Evolutionary conservation across 2,888 invertebrate species (phyloP), one percentile per base, ranked within the genome.

Genomic region (Embidobia sp.): DNA sequence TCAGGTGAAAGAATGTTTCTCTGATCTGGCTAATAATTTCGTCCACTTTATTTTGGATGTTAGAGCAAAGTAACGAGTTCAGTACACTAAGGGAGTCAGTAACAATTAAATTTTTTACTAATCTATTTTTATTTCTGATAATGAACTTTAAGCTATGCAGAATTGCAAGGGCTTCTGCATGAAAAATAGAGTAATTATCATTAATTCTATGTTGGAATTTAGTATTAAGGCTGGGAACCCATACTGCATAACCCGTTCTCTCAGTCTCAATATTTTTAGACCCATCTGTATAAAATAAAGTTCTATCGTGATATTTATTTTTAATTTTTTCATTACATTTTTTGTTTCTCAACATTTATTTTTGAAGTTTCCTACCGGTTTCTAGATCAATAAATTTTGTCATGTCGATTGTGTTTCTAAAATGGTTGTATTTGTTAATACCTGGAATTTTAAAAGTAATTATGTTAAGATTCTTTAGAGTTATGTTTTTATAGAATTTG

Each of bases 91-190:
- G 11, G 1, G 44, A 44, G 11, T 44, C 44, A 16, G 44, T 11
- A 1, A 44, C 44, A 5, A 44, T 44, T 1, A 44, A 11, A 4
- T n/a, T 13, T 22, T 11, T 44, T 4, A n/a, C 5, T 5, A 26
- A 18, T 1, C 1, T 44, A 5, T 26, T 19, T 11, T 22, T 22
- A 11, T 44, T n/a, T 44, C 22, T 26, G 4, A 44, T 11, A 2
- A 44, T 11, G n/a, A 44, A 22, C 11, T 44, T 44, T 11, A 44
- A 44, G 44, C 22, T 26, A 1, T 19, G 1, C 1, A 22, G 3
- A 7, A 44, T 44, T n/a, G 44, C 44, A 1, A 44, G 11, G 3
- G 26, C 22, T 11, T 44, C 44, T 3, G 44, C 44, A 44, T 44
- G 44, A 44, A 44, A 44, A n/a, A 42, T 10, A 2, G 42, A 18